Percentiles rank a stretch among this genome's conserved stretches.
Conservation (phyloP, 2,113 vertebrate genomes). For the Rissa tridactyla region DNA sequence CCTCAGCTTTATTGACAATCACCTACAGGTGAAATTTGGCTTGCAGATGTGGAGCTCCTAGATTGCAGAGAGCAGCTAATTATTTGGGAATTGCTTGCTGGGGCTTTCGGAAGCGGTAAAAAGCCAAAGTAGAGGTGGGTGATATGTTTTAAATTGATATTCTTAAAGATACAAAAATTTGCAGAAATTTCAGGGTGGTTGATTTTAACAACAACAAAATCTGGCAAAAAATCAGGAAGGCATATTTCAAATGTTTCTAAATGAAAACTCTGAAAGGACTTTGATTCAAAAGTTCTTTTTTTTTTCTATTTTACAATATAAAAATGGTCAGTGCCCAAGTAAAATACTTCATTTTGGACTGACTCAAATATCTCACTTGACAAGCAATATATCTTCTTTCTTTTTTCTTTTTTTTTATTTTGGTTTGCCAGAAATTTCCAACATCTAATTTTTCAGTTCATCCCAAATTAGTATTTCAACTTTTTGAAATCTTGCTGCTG, state of each 20-base stretch:
- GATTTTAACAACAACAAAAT: neutral
- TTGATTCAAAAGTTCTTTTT: neutral
- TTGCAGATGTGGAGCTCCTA: neutral
- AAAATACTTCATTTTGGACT: neutral
- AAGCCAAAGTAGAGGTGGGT: neutral
- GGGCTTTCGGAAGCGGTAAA: neutral
- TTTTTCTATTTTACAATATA: neutral
- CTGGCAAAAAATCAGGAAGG: neutral
- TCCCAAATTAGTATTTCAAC: neutral
- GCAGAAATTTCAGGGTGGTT: neutral
- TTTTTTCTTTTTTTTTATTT: neutral
- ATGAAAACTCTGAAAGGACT: neutral
- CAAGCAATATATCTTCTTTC: neutral
- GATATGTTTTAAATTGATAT: neutral
- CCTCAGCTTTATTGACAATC: rapidly evolving
- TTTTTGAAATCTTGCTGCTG: neutral
- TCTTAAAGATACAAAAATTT: neutral
- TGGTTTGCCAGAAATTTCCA: neutral
- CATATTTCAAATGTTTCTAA: neutral
- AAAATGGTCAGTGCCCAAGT: neutral
- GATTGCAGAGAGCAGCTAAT: neutral
- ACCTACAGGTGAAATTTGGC: neutral
- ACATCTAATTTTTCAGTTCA: neutral
- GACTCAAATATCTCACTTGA: neutral
- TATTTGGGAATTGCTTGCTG: neutral